Evolutionary conservation across 2,113 vertebrate species (phyloP).

Genomic region (Solenodon paradoxus): DNA sequence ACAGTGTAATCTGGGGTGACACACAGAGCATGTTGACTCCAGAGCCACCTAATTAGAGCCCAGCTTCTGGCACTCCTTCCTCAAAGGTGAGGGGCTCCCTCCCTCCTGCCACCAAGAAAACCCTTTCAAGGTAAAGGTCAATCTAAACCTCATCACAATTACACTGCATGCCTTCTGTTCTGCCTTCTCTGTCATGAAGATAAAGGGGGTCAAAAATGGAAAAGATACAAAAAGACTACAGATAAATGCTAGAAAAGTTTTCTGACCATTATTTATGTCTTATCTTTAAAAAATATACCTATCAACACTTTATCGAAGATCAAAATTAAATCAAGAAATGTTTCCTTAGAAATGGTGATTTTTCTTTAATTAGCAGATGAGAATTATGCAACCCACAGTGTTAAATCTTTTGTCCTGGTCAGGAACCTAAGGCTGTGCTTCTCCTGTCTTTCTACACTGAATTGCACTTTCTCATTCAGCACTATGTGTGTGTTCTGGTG

Average conservation of each 20-base stretch:
- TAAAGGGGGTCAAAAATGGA: background rate
- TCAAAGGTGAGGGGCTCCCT: too few relatives aligned
- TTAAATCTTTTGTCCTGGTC: background rate
- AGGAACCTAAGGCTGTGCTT: background rate
- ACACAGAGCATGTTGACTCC: background rate
- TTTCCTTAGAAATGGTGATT: background rate
- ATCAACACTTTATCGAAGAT: background rate
- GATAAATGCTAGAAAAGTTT: background rate
- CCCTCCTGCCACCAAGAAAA: background rate
- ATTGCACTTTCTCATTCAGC: background rate
- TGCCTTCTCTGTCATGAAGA: background rate
- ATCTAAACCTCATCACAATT: background rate
- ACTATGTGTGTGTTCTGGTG: background rate
- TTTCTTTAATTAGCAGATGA: background rate
- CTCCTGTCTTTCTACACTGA: background rate
- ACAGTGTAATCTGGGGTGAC: background rate
- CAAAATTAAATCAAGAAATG: constrained; percentile 7
- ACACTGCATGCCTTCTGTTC: background rate
- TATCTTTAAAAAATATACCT: background rate
- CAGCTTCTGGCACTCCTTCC: background rate
- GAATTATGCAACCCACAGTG: background rate
- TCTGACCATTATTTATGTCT: background rate
- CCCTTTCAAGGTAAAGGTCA: background rate
- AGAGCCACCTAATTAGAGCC: too few relatives aligned
- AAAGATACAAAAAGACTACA: background rate